phyloP scores from a whole-genome alignment of 2,888 invertebrate genomes.

The Tricholauxania praeusta region DNA sequence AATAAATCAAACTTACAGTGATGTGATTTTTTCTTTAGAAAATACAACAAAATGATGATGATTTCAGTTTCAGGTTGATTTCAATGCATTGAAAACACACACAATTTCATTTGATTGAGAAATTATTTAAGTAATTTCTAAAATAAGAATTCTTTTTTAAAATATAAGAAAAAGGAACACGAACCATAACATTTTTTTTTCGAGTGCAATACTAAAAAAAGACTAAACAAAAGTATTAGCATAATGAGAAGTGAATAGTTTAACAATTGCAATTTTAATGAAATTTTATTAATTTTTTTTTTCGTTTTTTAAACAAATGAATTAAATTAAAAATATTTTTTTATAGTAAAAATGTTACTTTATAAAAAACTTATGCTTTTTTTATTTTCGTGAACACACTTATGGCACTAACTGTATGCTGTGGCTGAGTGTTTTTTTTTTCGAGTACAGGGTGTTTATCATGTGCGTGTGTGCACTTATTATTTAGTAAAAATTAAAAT shows the following conservation, averaged over 20 bases:
- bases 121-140: background rate
- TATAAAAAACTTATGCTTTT: background rate
- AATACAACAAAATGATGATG: constrained; percentile 17
- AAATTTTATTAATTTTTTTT: background rate
- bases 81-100: constrained; percentile 31
- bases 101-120: constrained; percentile 20
- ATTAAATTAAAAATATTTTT: background rate
- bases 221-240: background rate
- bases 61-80: constrained; percentile 4
- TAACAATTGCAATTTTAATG: constrained; percentile 31
- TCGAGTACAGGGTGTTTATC: constrained; percentile 22
- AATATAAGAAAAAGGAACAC: constrained; percentile 1
- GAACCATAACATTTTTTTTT: constrained; percentile 9
- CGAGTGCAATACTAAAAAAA: background rate
- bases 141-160: background rate
- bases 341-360: background rate
- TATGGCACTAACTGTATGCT: constrained; percentile 27
- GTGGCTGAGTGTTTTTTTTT: background rate
- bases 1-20: constrained; percentile 35
- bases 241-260: constrained; percentile 14
- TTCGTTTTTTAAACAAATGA: too few relatives aligned
- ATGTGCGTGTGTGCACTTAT: constrained; percentile 10
- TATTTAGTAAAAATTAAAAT: background rate
- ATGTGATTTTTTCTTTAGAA: constrained; percentile 13
- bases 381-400: background rate